These are phyloP conservation scores for Grammomys surdaster DNA, from an alignment of 2,113 vertebrate genomes.

Conservation along the genomic window DNA sequence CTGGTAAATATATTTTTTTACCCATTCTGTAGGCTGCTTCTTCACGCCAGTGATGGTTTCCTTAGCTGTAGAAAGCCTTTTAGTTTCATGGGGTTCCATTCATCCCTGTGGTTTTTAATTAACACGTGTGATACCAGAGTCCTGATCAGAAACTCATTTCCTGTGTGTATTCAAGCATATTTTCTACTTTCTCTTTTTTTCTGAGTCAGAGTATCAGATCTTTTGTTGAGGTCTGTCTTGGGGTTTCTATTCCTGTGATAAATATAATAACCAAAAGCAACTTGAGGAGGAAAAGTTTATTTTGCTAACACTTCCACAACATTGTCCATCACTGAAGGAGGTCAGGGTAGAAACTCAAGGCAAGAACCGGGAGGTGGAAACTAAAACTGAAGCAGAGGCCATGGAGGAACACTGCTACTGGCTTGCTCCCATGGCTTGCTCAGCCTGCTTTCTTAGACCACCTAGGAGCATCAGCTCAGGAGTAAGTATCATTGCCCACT, in stretches of 20 bases:
- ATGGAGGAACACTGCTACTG: neutral
- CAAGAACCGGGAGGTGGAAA: neutral
- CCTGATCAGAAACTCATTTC: neutral
- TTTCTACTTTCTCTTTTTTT: neutral
- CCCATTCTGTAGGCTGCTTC: neutral
- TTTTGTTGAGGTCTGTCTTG: neutral
- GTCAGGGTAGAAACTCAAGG: neutral
- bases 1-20: neutral
- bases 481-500: neutral
- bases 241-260: neutral
- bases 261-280: neutral
- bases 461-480: neutral
- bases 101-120: neutral
- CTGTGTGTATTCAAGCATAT: neutral
- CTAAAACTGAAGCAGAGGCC: no score
- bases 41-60: neutral
- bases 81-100: neutral
- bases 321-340: neutral
- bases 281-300: neutral
- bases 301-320: neutral
- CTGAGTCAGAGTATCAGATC: neutral
- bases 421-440: neutral
- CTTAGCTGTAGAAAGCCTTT: neutral
- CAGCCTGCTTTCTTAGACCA: neutral
- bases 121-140: neutral